These are phyloP conservation scores for Hippopotamus amphibius DNA, from an alignment of 2,113 vertebrate species.

Conservation along the genomic window DNA sequence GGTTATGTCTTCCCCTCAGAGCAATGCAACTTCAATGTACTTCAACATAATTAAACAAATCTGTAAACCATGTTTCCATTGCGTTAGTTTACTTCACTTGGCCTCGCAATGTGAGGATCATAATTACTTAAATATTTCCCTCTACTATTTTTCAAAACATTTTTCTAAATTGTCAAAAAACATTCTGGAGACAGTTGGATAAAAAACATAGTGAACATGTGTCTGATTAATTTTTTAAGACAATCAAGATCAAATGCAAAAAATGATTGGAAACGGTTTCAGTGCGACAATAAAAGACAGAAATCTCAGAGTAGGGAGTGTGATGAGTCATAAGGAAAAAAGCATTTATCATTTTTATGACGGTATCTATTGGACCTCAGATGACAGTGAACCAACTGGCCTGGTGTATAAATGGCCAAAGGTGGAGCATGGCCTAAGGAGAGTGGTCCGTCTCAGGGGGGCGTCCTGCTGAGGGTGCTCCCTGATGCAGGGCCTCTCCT, in stretches of 20 bases:
- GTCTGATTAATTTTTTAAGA: constrained; percentile 90
- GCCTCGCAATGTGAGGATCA: constrained; percentile 78
- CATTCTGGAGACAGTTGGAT: constrained; percentile 86
- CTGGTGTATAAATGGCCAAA: background rate
- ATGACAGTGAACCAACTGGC: background rate
- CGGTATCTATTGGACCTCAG: background rate
- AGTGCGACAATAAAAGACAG: constrained; percentile 50
- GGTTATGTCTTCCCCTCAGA: constrained; percentile 64
- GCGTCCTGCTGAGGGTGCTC: background rate
- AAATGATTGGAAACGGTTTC: constrained; percentile 68
- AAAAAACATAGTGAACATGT: constrained; percentile 85
- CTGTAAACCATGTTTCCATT: constrained; percentile 83
- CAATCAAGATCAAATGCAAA: constrained; percentile 84
- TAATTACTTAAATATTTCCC: constrained; percentile 89
- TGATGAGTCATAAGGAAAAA: constrained; percentile 36
- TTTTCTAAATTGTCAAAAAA: constrained; percentile 87
- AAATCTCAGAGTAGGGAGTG: constrained; percentile 50
- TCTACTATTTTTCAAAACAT: constrained; percentile 87
- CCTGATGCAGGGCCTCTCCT: constrained; percentile 26
- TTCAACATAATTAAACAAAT: constrained; percentile 87
- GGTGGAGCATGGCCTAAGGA: background rate
- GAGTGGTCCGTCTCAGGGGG: background rate
- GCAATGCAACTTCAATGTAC: constrained; percentile 79
- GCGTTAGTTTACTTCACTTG: constrained; percentile 85
- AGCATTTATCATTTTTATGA: constrained; percentile 64